phyloP scores from a whole-genome alignment of 2,113 vertebrate species.

The Nyctibius bracteatus region DNA sequence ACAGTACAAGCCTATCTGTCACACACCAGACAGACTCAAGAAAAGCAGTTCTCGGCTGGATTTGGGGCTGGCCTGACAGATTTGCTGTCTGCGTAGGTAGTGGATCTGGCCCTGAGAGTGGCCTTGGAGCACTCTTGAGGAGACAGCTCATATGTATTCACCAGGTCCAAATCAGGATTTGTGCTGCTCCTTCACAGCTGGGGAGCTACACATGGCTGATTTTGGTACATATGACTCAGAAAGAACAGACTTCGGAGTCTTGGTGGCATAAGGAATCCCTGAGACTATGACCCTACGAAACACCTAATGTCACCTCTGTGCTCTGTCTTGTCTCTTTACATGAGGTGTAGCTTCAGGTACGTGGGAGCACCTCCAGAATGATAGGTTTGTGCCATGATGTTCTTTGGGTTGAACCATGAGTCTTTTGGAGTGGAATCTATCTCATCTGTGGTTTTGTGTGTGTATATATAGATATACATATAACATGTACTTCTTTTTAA shows the following conservation, averaged over 20 bases:
- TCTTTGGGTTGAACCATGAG: neutral
- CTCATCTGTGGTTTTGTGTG: rapidly evolving
- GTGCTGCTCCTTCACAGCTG: neutral
- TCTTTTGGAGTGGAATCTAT: neutral
- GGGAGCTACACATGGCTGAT: neutral
- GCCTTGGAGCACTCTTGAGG: neutral
- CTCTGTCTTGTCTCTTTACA: neutral
- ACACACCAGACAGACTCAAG: neutral
- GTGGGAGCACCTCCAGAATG: neutral
- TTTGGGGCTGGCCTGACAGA: neutral
- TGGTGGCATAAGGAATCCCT: neutral
- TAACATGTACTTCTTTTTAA: neutral
- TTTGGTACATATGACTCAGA: neutral
- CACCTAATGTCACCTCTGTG: neutral
- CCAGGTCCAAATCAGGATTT: neutral
- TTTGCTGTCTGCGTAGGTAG: neutral
- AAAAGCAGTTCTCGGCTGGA: neutral
- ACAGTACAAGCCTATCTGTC: neutral
- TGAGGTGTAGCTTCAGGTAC: neutral
- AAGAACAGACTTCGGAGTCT: neutral
- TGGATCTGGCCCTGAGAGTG: neutral
- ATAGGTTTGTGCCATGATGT: neutral
- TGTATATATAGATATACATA: too few relatives aligned
- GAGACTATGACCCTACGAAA: neutral
- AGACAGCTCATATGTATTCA: neutral